These are phyloP conservation scores for Burhinus bistriatus DNA, from an alignment of 2,113 vertebrate genomes.

Conservation along the genomic window DNA sequence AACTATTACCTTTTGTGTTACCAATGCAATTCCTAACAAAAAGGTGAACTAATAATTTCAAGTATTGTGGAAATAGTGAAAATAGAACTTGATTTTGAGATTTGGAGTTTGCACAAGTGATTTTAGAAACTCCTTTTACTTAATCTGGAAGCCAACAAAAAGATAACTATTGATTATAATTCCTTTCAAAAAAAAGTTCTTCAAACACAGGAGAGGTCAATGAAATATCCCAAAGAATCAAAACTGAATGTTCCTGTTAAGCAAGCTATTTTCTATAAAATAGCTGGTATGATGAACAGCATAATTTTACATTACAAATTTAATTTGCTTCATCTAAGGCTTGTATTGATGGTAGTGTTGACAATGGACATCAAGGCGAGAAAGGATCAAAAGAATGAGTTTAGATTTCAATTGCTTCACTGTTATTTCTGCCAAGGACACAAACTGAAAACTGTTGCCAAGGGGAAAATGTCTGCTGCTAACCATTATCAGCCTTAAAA, in stretches of 20 bases:
- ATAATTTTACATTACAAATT: not conserved
- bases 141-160: not conserved
- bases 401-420: not conserved
- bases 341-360: not conserved
- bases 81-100: not conserved
- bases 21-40: not conserved
- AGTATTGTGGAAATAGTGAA: not conserved
- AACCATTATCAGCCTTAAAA: not conserved
- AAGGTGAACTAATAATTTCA: not conserved
- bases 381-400: not conserved
- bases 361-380: not conserved
- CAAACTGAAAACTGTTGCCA: not conserved
- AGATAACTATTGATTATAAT: not conserved
- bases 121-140: not conserved
- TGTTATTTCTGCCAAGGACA: not conserved
- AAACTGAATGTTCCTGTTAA: not conserved
- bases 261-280: not conserved
- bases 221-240: not conserved
- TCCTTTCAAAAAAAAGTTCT: not conserved
- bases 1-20: not conserved
- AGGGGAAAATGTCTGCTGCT: not conserved
- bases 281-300: not conserved
- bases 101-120: not conserved
- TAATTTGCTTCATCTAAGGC: not conserved
- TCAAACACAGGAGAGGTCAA: not conserved